Conservation (phyloP, 92 coral and sea anemone species). For the Hydrozoanthus gracilis region DNA sequence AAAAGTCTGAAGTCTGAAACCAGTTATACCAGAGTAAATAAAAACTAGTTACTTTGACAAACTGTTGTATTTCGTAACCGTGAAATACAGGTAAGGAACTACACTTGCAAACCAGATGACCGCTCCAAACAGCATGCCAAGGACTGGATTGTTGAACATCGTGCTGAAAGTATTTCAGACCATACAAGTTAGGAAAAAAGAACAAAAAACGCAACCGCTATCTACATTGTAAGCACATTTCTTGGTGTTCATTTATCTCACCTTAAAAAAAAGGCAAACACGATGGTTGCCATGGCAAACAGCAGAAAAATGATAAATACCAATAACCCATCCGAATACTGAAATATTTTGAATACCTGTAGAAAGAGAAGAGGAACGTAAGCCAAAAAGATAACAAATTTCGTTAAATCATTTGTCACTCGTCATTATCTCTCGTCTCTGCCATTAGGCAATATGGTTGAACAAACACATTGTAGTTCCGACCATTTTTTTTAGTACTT, state of each 20-base stretch:
- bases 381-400: neutral
- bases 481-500: too few relatives aligned
- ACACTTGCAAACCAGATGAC: constrained; percentile 84
- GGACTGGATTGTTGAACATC: constrained; percentile 87
- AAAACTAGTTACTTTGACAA: constrained; percentile 72
- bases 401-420: neutral
- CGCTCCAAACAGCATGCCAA: constrained; percentile 92
- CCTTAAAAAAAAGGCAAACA: constrained; percentile 91
- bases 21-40: too few relatives aligned
- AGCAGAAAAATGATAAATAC: constrained; percentile 82
- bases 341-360: constrained; percentile 86
- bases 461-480: too few relatives aligned
- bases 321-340: constrained; percentile 80
- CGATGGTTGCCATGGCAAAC: constrained; percentile 73
- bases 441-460: too few relatives aligned
- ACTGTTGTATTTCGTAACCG: constrained; percentile 73
- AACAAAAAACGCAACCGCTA: neutral
- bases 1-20: too few relatives aligned
- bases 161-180: constrained; percentile 62
- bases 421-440: too few relatives aligned
- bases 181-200: neutral
- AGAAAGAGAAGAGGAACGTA: neutral
- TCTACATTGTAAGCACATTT: too few relatives aligned
- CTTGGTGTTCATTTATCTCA: neutral
- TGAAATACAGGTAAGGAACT: constrained; percentile 72